Base-by-base conservation (phyloP, 1,140 invertebrate genomes). In the Batillaria attramentaria region DNA sequence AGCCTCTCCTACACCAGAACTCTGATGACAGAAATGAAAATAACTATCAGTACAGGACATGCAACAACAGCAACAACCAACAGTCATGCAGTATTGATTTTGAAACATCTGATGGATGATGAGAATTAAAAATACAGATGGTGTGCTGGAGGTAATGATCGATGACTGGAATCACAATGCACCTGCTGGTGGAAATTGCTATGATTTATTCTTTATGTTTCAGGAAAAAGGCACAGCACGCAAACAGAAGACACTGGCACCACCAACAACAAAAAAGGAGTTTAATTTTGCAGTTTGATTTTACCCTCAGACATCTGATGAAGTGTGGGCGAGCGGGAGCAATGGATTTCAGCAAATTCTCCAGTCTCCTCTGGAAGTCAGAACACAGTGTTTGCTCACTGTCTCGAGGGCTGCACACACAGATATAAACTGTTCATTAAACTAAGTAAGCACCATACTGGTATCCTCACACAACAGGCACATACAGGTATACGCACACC, bases 281-380 rank as follows among this genome's bases (percentile, higher is more conserved):
- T 16, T 13, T 13, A 35, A 37, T 66, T 35, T 57, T 24, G 46
- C 69, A 77, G 24, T 18, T 60, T 37, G n/a, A 18, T 46, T 57
- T 66, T 84, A 91, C 89, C 86, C 96, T 94, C 73, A 98, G 94
- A 90, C 97, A 98, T 42, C 96, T 93, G 72, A 98, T 95, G 91
- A 98, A 98, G 91, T 98, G 97, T 16, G 97, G 97, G 80, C 96
- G 93, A 28, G 97, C 96, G 91, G 98, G 96, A 50, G 98, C 96
- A 80, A 98, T 90, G 39, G 96, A 98, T 79, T 97, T 93, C 82
- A 98, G 91, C 81, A 98, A 92, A 92, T 98, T 98, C 90, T 98
- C 97, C 68, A 98, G 92, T 54, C 97, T 93, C 57, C 95, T 97
- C 90, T 98, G 97, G 87, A 98, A 98, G 91, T 98, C 97, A 93